Evolutionary conservation across 2,888 invertebrate species (phyloP), one percentile per base, ranked within the genome.

Genomic region (Thelaira solivaga): DNA sequence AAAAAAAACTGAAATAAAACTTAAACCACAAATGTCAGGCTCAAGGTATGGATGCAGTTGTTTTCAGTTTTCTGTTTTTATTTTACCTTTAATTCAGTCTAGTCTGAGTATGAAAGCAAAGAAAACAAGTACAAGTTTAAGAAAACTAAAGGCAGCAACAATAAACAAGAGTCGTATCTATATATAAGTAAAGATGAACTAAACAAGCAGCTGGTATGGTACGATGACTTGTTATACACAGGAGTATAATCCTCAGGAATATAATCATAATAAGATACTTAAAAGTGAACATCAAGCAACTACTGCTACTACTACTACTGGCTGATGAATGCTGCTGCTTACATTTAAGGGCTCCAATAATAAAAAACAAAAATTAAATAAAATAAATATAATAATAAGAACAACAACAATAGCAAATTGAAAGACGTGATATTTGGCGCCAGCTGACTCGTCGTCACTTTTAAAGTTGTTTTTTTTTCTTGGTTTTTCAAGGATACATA

Each of bases 11-110:
- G n/a, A n/a, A n/a, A 67, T 24, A 72, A 61, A 62, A 62, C 55
- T 61, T 47, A 55, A 67, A 67, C 76, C 77, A 62, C 73, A 77
- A 77, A 73, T 77, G 62, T 73, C 76, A 77, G 68, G 77, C 67
- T 67, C 43, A 55, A 77, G 76, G 59, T 76, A 65, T 55, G 18
- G 2, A 39, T 49, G 13, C 41, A n/a, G n/a, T n/a, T n/a, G n/a
- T n/a, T 43, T 45, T 41, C 49, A 31, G 24, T 10, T 31, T 2
- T 61, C 13, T 18, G 8, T 20, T 43, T 57, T 18, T 18, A 13
- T 24, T 43, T 26, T 55, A 45, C 26, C 64, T 39, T 62, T 29
- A 57, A 55, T 24, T 68, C 11, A 45, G 74, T 61, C 69, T 53
- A 78, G 69, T 65, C 75, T 61, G 47, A 61, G 65, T 65, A 29